phyloP scores from a whole-genome alignment of 2,113 vertebrate species.

The Triplophysa rosa region DNA sequence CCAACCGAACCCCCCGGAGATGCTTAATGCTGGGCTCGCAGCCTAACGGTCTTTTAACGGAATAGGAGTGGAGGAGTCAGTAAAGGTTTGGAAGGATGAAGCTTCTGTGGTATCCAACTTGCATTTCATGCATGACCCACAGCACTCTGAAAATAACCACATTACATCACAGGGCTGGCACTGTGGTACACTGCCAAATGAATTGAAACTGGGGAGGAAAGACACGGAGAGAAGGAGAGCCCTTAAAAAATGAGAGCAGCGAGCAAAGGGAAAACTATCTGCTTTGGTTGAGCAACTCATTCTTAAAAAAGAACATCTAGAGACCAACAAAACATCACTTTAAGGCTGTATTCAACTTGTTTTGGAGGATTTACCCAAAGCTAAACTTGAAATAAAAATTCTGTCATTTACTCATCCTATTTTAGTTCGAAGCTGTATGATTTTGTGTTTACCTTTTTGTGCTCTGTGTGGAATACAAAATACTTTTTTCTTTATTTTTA shows the following conservation, averaged over 20 bases:
- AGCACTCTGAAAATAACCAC: constrained; percentile 28
- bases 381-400: no score
- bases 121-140: constrained; percentile 39
- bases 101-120: constrained; percentile 26
- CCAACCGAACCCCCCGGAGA: neutral
- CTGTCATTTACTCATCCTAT: no score
- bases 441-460: no score
- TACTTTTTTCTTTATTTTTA: no score
- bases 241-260: neutral
- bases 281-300: neutral
- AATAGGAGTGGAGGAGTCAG: constrained; percentile 14
- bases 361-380: no score
- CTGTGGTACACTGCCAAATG: constrained; percentile 1
- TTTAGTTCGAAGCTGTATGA: no score
- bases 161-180: constrained; percentile 28
- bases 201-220: constrained; percentile 5
- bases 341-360: no score
- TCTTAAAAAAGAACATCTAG: neutral
- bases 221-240: neutral
- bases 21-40: constrained; percentile 20
- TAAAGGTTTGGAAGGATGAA: constrained; percentile 25
- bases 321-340: no score
- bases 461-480: no score
- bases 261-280: neutral
- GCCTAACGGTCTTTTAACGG: constrained; percentile 21